Evolutionary conservation across 2,888 invertebrate species (phyloP), one percentile per base, ranked within the genome.

Genomic region (Amiota communis): DNA sequence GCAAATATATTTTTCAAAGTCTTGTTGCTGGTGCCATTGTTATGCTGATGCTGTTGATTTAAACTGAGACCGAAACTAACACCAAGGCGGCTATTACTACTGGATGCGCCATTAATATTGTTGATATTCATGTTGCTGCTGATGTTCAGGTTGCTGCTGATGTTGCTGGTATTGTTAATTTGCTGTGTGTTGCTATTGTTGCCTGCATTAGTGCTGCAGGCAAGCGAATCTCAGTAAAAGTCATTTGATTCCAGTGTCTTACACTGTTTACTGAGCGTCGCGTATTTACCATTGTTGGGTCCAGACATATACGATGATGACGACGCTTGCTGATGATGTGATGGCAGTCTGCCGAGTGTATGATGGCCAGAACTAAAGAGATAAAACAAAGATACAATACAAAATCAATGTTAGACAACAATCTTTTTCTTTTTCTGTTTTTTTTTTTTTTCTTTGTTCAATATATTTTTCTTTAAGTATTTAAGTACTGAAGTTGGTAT

Each of bases 241-340:
- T 97, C 97, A 88, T 94, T 95, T 85, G 96, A 94, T 92, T 97
- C 97, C 73, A 97, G 92, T 86, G 97, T 97, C 92, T 97, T 97
- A 94, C 97, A 97, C 92, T 97, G 96, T 92, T 96, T 96, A 94
- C 96, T 96, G 90, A 97, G 92, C 91, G 97, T 97, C 90, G 96
- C 96, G 93, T 96, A 97, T 93, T 97, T 96, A 88, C 94, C 94
- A 91, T 94, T 94, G 91, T 95, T 93, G 82, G 93, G 93, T 82
- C 93, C 93, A 59, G 87, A 82, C 86, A 91, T 80, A 88, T 91
- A 89, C 78, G 91, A 90, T 4, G 85, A 80, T 65, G 84, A 80
- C 6, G 36, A 36, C 6, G 36, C 36, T 56, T 87, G 88, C 77
- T 91, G 91, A 56, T 86, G 84, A 65, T 90, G 90, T 76, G 92